Conservation (phyloP, 2,797 vertebrate species). For the Chrysocyon brachyurus region DNA sequence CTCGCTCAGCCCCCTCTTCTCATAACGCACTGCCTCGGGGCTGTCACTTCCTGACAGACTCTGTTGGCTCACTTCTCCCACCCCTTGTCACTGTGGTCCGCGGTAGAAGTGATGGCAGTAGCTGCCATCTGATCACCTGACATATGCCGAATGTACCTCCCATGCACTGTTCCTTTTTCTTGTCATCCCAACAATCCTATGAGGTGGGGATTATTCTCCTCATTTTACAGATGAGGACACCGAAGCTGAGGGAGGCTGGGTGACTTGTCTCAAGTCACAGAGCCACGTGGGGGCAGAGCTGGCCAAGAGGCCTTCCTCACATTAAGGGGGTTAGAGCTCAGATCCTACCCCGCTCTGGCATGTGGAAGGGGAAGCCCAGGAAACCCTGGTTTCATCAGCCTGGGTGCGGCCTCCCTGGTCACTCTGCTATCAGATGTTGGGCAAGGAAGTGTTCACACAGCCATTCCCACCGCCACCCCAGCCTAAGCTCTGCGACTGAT, state of each 20-base stretch:
- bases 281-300: not conserved
- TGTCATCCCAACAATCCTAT: not conserved
- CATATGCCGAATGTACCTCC: not conserved
- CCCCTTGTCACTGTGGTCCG: not conserved
- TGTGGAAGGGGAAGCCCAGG: not conserved
- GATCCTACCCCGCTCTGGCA: not conserved
- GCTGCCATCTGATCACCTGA: not conserved
- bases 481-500: not conserved
- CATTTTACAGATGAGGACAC: not conserved
- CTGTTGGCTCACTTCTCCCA: not conserved
- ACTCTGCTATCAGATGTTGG: constrained; percentile 18
- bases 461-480: too few species aligned
- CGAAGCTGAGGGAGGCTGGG: not conserved
- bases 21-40: fast-evolving
- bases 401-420: not conserved
- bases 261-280: not conserved
- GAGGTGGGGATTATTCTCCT: not conserved
- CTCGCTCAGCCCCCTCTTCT: not conserved
- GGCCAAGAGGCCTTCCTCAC: not conserved
- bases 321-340: not conserved
- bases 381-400: not conserved
- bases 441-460: not conserved
- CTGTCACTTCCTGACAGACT: not conserved
- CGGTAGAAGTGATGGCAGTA: not conserved
- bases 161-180: not conserved